Percentiles rank a stretch among this genome's conserved stretches.
phyloP scores from a whole-genome alignment of 2,888 invertebrate genomes.

The Rotaria magnacalcarata region DNA sequence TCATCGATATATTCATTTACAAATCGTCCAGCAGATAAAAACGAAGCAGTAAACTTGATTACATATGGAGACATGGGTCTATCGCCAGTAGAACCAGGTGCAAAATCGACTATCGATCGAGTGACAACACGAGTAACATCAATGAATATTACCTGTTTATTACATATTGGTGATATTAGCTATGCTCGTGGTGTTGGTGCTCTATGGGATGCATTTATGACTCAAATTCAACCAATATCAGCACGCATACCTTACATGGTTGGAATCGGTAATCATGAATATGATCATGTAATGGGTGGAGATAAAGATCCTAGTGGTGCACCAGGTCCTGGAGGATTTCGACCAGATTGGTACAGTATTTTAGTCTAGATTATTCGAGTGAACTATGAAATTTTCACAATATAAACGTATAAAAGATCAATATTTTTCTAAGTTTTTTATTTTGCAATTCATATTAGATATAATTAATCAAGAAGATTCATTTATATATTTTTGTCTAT shows the following conservation, averaged over 20 bases:
- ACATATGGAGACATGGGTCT: neutral
- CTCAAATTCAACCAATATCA: constrained; percentile 79
- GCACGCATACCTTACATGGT: constrained; percentile 77
- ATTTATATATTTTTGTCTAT: neutral
- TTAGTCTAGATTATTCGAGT: neutral
- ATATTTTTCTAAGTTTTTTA: too few species aligned
- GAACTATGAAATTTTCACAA: too few species aligned
- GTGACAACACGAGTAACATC: neutral
- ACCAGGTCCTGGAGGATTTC: constrained; percentile 12
- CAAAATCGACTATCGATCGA: neutral
- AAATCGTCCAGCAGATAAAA: neutral
- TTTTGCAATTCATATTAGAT: too few species aligned
- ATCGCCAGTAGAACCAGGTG: neutral
- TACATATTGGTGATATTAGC: neutral
- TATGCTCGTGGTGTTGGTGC: neutral
- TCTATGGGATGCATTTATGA: constrained; percentile 78
- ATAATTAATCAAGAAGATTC: too few species aligned
- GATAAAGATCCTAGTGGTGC: neutral
- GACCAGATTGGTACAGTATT: neutral
- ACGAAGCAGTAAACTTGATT: neutral
- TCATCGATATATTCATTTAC: neutral
- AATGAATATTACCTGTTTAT: neutral
- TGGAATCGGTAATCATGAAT: constrained; percentile 81
- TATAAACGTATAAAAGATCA: too few species aligned
- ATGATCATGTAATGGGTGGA: constrained; percentile 56